Evolutionary conservation across 2,888 invertebrate species (phyloP).

Genomic region (Perithous albicinctus): DNA sequence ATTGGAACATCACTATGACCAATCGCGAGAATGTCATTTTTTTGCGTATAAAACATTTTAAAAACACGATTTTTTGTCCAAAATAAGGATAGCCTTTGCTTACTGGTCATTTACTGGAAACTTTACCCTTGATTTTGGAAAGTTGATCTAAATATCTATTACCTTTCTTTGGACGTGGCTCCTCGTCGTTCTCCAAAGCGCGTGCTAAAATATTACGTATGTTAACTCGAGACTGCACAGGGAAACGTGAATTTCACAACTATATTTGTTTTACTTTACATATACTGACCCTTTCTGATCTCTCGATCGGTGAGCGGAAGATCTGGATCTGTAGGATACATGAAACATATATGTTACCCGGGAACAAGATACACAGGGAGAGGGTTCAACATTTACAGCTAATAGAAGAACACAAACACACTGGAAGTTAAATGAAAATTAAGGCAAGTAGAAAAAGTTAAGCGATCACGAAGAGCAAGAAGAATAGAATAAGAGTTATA

Average conservation of each 20-base stretch:
- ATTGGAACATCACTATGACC: too few species aligned
- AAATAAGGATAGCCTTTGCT: too few species aligned
- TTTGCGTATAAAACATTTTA: too few species aligned
- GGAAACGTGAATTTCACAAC: background rate
- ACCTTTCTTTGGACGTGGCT: conserved; percentile 66
- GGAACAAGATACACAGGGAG: background rate
- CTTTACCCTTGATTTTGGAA: background rate
- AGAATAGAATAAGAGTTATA: conserved; percentile 33
- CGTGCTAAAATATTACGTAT: conserved; percentile 78
- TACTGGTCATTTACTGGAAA: too few species aligned
- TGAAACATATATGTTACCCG: conserved; percentile 69
- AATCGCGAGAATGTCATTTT: too few species aligned
- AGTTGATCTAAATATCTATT: conserved; percentile 31
- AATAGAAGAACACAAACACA: conserved; percentile 34
- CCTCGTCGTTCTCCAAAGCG: conserved; percentile 74
- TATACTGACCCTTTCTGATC: conserved; percentile 82
- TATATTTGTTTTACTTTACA: conserved; percentile 2
- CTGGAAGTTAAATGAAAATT: conserved; percentile 40
- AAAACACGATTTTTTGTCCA: too few species aligned
- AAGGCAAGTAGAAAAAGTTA: conserved; percentile 36
- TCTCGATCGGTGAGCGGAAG: conserved; percentile 81
- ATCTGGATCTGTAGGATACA: conserved; percentile 77
- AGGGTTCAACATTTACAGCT: conserved; percentile 1
- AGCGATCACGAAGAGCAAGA: conserved; percentile 37
- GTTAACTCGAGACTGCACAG: conserved; percentile 38